These are phyloP conservation scores for Emberiza fucata DNA, from an alignment of 2,113 vertebrate genomes.

Conservation along the genomic window DNA sequence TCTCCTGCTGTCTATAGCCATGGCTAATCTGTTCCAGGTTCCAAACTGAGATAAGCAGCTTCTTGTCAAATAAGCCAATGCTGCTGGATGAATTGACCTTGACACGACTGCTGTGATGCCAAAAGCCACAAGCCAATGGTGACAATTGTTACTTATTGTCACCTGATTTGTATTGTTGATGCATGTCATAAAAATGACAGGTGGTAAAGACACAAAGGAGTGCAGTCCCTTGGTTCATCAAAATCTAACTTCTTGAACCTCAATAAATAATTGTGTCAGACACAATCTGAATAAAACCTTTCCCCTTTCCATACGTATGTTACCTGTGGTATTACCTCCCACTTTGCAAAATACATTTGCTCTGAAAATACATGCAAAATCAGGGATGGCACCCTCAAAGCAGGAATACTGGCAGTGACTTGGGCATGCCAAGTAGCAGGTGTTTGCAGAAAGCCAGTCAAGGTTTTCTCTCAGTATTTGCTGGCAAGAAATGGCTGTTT, in stretches of 20 bases:
- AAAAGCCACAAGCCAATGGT: conserved; percentile 4
- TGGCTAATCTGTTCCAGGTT: conserved; percentile 21
- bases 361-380: neutral
- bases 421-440: neutral
- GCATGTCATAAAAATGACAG: neutral
- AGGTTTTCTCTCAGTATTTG: neutral
- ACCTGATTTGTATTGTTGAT: neutral
- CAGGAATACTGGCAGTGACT: neutral
- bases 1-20: neutral
- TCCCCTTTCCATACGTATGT: neutral
- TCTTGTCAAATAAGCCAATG: conserved; percentile 3
- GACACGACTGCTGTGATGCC: conserved; percentile 25
- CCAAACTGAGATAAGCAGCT: conserved; percentile 39
- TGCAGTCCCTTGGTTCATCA: neutral
- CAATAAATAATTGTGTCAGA: neutral
- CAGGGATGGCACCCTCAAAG: neutral
- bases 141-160: neutral
- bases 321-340: neutral
- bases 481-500: neutral
- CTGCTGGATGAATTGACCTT: conserved; percentile 3
- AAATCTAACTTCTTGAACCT: neutral
- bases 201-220: neutral
- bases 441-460: neutral
- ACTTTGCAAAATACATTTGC: neutral
- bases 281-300: neutral